phyloP scores from a whole-genome alignment of 1,140 invertebrate species.

The Tetramorium alpestre region DNA sequence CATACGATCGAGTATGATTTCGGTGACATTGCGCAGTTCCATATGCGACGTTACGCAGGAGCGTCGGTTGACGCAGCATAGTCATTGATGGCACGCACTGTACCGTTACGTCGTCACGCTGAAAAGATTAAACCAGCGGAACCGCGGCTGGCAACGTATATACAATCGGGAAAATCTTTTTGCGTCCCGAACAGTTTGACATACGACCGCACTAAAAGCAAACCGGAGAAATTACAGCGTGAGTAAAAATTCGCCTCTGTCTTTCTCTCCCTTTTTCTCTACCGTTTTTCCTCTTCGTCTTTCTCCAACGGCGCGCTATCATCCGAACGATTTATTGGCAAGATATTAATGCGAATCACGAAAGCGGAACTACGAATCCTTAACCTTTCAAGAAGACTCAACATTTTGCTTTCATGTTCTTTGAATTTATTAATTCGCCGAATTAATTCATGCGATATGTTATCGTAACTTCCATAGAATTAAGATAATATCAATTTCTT shows the following conservation, averaged over 20 bases:
- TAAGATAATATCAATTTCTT: neutral
- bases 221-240: slow-evolving; percentile 29
- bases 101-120: slow-evolving; percentile 79
- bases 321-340: slow-evolving; percentile 29
- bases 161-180: slow-evolving; percentile 67
- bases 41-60: slow-evolving; percentile 20
- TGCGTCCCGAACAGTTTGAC: slow-evolving; percentile 26
- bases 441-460: neutral
- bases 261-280: neutral
- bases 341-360: slow-evolving; percentile 31
- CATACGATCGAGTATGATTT: slow-evolving; percentile 32
- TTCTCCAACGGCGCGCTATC: neutral
- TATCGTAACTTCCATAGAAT: neutral
- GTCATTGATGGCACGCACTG: slow-evolving; percentile 73
- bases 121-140: slow-evolving; percentile 72
- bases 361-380: slow-evolving; percentile 25
- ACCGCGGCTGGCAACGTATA: slow-evolving; percentile 35
- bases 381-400: neutral
- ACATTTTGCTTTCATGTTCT: neutral
- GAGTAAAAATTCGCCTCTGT: slow-evolving; percentile 21
- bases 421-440: neutral
- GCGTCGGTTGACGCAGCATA: slow-evolving; percentile 2
- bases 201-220: neutral
- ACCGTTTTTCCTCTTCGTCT: neutral
- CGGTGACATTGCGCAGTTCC: slow-evolving; percentile 18